Evolutionary conservation across 2,113 vertebrate species (phyloP).

Genomic region (Apeltes quadracus): DNA sequence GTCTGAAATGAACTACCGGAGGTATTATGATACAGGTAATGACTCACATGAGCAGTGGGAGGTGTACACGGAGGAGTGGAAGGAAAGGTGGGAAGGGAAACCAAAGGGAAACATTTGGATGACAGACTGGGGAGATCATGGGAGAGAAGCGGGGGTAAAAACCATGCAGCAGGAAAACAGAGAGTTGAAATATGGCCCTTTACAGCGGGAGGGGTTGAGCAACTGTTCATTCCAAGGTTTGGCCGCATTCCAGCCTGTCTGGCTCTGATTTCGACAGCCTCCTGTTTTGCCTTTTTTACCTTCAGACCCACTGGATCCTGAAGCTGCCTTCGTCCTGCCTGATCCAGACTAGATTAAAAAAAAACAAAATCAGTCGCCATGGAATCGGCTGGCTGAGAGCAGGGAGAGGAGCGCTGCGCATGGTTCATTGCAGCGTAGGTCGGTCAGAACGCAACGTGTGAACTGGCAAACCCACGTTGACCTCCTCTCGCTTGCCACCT

Average conservation of each 20-base stretch:
- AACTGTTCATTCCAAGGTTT: slow-evolving; percentile 68
- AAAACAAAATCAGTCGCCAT: slow-evolving; percentile 12
- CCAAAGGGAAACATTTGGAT: slow-evolving; percentile 40
- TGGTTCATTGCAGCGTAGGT: slow-evolving; percentile 17
- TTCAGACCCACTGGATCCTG: slow-evolving; percentile 56
- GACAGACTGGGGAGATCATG: slow-evolving; percentile 18
- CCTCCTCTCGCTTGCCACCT: slow-evolving; percentile 12
- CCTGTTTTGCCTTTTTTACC: slow-evolving; percentile 60
- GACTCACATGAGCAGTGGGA: slow-evolving; percentile 55
- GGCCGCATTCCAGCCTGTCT: slow-evolving; percentile 79
- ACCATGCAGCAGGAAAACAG: slow-evolving; percentile 23
- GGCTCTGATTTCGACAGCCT: slow-evolving; percentile 73
- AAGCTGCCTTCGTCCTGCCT: slow-evolving; percentile 50
- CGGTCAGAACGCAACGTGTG: slow-evolving; percentile 17
- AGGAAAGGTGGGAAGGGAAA: slow-evolving; percentile 57
- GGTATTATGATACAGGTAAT: slow-evolving; percentile 56
- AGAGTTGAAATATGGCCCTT: slow-evolving; percentile 40
- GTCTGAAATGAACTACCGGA: slow-evolving; percentile 34
- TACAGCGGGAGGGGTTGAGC: slow-evolving; percentile 32
- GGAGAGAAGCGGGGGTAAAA: slow-evolving; percentile 29
- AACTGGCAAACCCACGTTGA: slow-evolving; percentile 12
- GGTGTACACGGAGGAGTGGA: slow-evolving; percentile 40
- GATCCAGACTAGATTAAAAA: slow-evolving; percentile 25
- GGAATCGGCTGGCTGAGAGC: slow-evolving; percentile 27
- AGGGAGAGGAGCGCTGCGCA: slow-evolving; percentile 9